phyloP scores from a whole-genome alignment of 2,113 vertebrate species.

The Amazona vittata region DNA sequence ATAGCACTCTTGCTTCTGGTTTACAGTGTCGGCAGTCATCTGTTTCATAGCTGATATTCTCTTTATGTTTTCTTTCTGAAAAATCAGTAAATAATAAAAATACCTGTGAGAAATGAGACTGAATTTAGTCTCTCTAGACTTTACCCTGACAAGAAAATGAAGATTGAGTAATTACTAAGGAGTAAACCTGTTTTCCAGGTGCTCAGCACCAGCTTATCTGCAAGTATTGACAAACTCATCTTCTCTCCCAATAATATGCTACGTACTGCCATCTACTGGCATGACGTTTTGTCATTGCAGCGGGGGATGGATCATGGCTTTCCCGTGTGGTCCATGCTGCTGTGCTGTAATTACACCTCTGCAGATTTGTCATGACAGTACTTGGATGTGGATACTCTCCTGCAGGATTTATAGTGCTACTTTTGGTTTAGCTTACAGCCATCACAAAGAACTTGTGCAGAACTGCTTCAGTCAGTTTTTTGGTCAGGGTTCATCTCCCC shows the following conservation, averaged over 20 bases:
- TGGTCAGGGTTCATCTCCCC: not conserved
- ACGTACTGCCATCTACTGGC: conserved; percentile 25
- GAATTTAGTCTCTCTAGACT: not conserved
- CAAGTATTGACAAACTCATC: not conserved
- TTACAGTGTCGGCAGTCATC: not conserved
- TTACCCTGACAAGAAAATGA: not conserved
- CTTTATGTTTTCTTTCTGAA: not conserved
- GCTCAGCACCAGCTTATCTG: not conserved
- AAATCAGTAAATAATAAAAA: not conserved
- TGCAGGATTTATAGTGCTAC: not conserved
- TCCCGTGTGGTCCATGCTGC: not conserved
- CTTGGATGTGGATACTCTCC: not conserved
- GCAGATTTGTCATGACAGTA: not conserved
- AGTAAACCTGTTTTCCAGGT: not conserved
- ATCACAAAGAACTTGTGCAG: not conserved
- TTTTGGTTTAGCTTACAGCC: not conserved
- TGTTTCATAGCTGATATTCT: not conserved
- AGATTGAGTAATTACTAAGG: not conserved
- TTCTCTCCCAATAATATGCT: not conserved
- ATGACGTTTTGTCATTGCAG: rapidly evolving
- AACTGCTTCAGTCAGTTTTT: not conserved
- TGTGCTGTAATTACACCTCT: not conserved
- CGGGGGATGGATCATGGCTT: not conserved
- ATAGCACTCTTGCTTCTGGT: not conserved
- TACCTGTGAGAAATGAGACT: not conserved